Percentiles rank a stretch among this genome's conserved stretches.
Evolutionary conservation across 2,888 invertebrate species (phyloP).

Genomic region (Piscicola geometra): DNA sequence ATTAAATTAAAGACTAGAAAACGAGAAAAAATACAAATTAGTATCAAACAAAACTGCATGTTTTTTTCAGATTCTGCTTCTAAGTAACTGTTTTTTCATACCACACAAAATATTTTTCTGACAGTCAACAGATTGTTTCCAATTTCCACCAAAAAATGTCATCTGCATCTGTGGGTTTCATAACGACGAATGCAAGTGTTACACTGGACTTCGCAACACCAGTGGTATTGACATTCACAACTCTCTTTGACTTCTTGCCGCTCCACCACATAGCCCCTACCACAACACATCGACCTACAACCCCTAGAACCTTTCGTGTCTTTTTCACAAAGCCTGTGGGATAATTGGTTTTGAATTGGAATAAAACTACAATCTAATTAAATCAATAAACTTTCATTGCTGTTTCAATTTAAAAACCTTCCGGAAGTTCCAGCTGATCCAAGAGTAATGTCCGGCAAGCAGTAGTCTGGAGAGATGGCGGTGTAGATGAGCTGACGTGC

Average conservation of each 20-base stretch:
- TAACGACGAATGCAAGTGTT: constrained; percentile 71
- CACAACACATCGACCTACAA: constrained; percentile 77
- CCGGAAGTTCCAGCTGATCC: constrained; percentile 74
- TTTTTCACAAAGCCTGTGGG: constrained; percentile 65
- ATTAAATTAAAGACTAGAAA: too few species aligned
- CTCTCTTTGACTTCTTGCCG: constrained; percentile 66
- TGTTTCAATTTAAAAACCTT: too few species aligned
- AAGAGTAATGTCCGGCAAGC: constrained; percentile 67
- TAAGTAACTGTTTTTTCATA: too few species aligned
- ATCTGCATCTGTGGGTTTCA: constrained; percentile 67
- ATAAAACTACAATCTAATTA: too few species aligned
- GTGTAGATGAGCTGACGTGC: constrained; percentile 68
- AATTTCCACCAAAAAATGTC: neutral
- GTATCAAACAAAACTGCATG: too few species aligned
- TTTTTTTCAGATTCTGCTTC: too few species aligned
- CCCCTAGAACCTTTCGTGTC: constrained; percentile 64
- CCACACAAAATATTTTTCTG: too few species aligned
- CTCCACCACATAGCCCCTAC: constrained; percentile 71
- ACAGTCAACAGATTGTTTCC: too few species aligned
- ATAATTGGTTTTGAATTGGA: too few species aligned
- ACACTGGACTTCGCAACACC: constrained; percentile 82
- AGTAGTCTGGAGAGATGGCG: constrained; percentile 77
- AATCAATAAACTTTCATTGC: too few species aligned
- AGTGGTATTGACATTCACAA: constrained; percentile 78
- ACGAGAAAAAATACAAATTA: too few species aligned